Base-by-base conservation (phyloP, 2,113 vertebrate genomes). In the Platysternon megacephalum region DNA sequence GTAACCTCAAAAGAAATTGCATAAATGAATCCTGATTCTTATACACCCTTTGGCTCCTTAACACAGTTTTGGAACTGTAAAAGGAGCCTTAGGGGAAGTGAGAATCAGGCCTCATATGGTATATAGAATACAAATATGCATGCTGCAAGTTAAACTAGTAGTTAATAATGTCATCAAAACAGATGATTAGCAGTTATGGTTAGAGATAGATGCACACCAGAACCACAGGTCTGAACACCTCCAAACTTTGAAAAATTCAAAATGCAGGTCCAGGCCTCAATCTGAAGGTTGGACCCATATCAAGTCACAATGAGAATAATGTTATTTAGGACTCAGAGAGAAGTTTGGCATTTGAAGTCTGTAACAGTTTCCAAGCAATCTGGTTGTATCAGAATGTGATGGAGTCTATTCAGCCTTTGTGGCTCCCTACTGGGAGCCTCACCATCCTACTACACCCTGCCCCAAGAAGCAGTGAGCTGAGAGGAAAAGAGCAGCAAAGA, bases 321-420 rank as follows among this genome's bases (percentile, higher is more conserved):
- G 21, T 61, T 10, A 0, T 46, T n/a, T 12, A 89, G 49, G 55
- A 44, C 44, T 82, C 44, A 58, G 78, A 91, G 35, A 80, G 3
- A 0, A 0, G 55, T 68, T 85, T 86, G 81, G 44, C 85, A 94
- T 84, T 32, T 89, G 28, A 72, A 93, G 19, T 72, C 35, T 89
- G 55, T 29, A 80, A 87, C 13, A 91, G 35, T 14, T 96, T 96
- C 91, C 85, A 89, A 93, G 81, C 92, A 95, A 88, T 95, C 80
- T 96, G 85, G 5, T 35, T 97, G 85, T 93, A 94, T 96, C 95
- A 79, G 65, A 32, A 65, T 35, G 13, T 65, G 58, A 65, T 32
- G 13, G 29, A 35, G 58, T 65, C 35, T 65, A 65, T 65, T 65
- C 29, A 65, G 32, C 7, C 13, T 35, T 65, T 35, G 14, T 65